Evolutionary conservation across 2,888 invertebrate genomes (phyloP), one percentile per base, ranked within the genome.

Genomic region (Tortricodes alternella): DNA sequence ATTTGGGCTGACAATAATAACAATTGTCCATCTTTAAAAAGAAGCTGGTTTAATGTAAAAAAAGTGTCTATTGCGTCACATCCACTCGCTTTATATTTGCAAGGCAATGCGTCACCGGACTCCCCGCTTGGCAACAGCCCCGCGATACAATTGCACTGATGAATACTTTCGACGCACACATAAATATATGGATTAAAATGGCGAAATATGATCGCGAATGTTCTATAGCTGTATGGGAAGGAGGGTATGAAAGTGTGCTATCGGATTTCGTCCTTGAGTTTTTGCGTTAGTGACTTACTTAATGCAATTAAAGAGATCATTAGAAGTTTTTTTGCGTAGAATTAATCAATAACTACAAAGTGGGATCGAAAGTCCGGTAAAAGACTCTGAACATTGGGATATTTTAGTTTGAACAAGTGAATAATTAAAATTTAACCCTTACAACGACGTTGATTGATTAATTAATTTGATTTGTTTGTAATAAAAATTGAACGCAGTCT

Each of bases 61-160:
- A 46, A 53, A 16, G n/a, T 9, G 3, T 32, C 24, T 32, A 49
- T 35, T 18, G 19, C 48, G 69, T 70, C 80, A 66, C 59, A 74
- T 80, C 79, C 80, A 76, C n/a, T 64, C 59, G 34, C 50, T 51
- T 53, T 66, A 66, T 75, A 63, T 51, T 61, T 58, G 62, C 59
- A 63, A 62, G 66, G 70, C 64, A 68, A 63, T 72, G 73, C 73
- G 72, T 62, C 70, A 68, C 65, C 32, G 44, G 50, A 44, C 58
- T 74, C 80, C 83, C 78, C 75, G 77, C 83, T 65, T 83, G 70
- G 84, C 83, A 85, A 85, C 87, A 81, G 76, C 65, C 72, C n/a
- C n/a, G n/a, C n/a, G 72, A 73, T 80, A 84, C 85, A 84, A 82
- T 83, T 85, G 77, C 73, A 78, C 80, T 80, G 83, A 87, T 86